Conservation (phyloP, 2,888 invertebrate genomes). For the Pollenia griseotomentosa region DNA sequence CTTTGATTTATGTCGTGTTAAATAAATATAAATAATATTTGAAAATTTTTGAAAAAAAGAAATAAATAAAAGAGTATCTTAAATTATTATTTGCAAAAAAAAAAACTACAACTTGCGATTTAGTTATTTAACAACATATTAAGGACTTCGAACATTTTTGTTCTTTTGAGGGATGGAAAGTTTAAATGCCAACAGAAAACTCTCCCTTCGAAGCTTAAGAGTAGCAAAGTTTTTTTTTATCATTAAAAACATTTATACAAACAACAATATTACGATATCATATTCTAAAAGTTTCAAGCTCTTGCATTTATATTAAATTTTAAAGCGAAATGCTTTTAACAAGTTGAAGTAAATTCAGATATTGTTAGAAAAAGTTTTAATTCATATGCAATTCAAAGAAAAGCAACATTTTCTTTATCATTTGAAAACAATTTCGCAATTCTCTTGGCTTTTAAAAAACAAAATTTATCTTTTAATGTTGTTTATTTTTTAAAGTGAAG, state of each 20-base stretch:
- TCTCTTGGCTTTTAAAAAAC: too few species aligned
- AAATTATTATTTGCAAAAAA: slow-evolving; percentile 19
- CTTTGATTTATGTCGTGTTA: slow-evolving; percentile 59
- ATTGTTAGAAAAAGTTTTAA: too few species aligned
- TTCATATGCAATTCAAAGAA: too few species aligned
- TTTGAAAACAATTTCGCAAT: too few species aligned
- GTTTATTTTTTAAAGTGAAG: too few species aligned
- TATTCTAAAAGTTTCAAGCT: not conserved
- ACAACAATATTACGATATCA: not conserved
- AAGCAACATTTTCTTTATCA: too few species aligned
- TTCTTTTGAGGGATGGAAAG: slow-evolving; percentile 14
- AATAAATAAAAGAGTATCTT: slow-evolving; percentile 34
- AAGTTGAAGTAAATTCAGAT: too few species aligned
- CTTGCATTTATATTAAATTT: not conserved
- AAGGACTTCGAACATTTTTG: not conserved
- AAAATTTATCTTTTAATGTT: too few species aligned
- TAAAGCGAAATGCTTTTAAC: too few species aligned
- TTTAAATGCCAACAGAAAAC: not conserved
- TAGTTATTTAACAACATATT: slow-evolving; percentile 16
- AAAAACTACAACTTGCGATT: not conserved
- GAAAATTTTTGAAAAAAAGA: slow-evolving; percentile 18
- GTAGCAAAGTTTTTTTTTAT: not conserved
- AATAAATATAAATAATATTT: slow-evolving; percentile 55
- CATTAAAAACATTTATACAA: not conserved
- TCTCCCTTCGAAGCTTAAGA: not conserved